Base-by-base conservation (phyloP, 2,888 invertebrate species). In the Atrina japonica region DNA sequence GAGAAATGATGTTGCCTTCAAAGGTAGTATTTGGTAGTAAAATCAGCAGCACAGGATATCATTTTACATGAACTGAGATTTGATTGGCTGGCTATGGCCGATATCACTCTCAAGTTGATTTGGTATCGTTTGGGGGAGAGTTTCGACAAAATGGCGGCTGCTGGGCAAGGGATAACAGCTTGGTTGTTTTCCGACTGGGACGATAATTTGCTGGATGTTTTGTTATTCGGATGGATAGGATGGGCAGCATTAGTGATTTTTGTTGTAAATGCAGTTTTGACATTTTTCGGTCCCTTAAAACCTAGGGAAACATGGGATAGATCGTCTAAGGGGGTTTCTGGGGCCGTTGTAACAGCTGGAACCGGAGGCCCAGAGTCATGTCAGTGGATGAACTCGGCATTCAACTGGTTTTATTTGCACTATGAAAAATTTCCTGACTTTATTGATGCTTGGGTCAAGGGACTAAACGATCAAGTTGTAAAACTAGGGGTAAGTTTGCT, bases 401-500 rank as follows among this genome's bases (percentile, higher is more conserved):
- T 90, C 18, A 86, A 86, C 72, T 90, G 90, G 90, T 80, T 89
- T 56, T 88, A 87, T 70, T 76, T 86, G 23, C 86, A 89, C 73
- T 88, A 87, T 71, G 78, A 86, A 65, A 73, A 78, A 43, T 82
- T 83, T 29, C 88, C 89, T 18, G 85, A 86, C 55, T 83, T 88
- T 71, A 81, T 91, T 30, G 88, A 91, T 58, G 86, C 89, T 43
- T 91, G 91, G 91, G 83, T 91, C 27, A 83, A 85, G 67, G 84
- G 90, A 16, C 81, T 91, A 35, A 91, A 91, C 77, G 90, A 91
- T 18, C 89, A 91, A 45, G 88, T 90, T 21, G 86, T 83, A 61
- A 91, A 90, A 80, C 86, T 86, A 52, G 86, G 89, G 86, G 90
- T 91, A 80, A 76, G 87, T 83, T 52, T n/a, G 11, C 21, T 18